phyloP scores from a whole-genome alignment of 2,797 vertebrate genomes.

The Lagodon rhomboides region DNA sequence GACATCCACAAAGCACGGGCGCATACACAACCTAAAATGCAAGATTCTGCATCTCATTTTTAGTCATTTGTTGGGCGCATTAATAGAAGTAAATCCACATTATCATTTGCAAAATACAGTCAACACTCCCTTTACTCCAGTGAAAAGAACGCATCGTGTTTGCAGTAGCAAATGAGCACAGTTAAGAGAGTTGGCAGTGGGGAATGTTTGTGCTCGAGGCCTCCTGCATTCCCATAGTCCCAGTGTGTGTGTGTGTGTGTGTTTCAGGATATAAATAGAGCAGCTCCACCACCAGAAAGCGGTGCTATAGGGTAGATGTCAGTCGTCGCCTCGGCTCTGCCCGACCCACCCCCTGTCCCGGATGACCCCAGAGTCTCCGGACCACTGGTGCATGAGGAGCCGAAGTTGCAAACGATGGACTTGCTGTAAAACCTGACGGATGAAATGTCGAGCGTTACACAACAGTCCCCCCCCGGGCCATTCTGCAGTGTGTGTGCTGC shows the following conservation, averaged over 20 bases:
- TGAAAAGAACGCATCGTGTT: slow-evolving; percentile 38
- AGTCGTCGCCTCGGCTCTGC: slow-evolving; percentile 36
- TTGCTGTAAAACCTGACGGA: slow-evolving; percentile 40
- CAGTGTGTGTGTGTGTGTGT: slow-evolving; percentile 60
- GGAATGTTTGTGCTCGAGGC: slow-evolving; percentile 73
- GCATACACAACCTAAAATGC: neutral
- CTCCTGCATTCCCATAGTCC: slow-evolving; percentile 69
- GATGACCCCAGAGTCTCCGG: slow-evolving; percentile 52
- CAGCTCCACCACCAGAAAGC: slow-evolving; percentile 66
- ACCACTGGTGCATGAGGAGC: slow-evolving; percentile 10
- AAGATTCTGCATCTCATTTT: neutral
- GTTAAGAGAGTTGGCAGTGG: slow-evolving; percentile 53
- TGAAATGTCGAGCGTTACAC: slow-evolving; percentile 30
- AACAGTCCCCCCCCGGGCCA: neutral
- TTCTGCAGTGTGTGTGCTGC: slow-evolving; percentile 12
- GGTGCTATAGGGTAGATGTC: slow-evolving; percentile 61
- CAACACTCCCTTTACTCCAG: neutral
- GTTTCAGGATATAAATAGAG: slow-evolving; percentile 78
- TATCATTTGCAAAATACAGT: slow-evolving; percentile 4
- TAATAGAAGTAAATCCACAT: neutral
- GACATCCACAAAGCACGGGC: neutral
- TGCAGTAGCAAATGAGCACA: slow-evolving; percentile 51
- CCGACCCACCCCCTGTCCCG: slow-evolving; percentile 49
- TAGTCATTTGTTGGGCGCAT: neutral
- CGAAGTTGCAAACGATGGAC: slow-evolving; percentile 44